Percentiles rank a stretch among this genome's conserved stretches.
phyloP scores from a whole-genome alignment of 2,113 vertebrate species.

The Orycteropus afer region DNA sequence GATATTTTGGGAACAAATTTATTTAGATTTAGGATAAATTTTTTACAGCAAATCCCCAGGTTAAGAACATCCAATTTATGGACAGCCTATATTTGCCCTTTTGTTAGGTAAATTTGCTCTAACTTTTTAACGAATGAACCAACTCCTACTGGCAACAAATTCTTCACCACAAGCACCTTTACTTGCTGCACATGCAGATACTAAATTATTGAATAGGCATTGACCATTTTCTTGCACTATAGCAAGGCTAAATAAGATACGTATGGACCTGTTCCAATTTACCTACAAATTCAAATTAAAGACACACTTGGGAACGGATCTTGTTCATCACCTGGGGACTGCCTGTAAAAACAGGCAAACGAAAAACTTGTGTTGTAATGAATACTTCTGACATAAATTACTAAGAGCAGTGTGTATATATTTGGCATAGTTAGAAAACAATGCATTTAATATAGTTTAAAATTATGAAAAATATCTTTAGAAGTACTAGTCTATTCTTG shows the following conservation, averaged over 20 bases:
- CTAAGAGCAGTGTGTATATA: slow-evolving; percentile 42
- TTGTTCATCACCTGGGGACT: background rate
- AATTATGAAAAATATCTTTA: slow-evolving; percentile 43
- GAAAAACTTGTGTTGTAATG: slow-evolving; percentile 50
- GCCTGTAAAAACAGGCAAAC: slow-evolving; percentile 2
- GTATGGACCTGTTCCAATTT: background rate
- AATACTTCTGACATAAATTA: slow-evolving; percentile 44
- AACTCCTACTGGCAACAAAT: no score
- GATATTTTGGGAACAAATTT: slow-evolving; percentile 55
- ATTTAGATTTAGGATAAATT: slow-evolving; percentile 64
- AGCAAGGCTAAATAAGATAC: no score
- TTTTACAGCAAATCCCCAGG: background rate
- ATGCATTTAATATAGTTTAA: slow-evolving; percentile 56
- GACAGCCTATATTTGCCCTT: no score
- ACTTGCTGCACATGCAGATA: no score
- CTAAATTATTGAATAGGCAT: no score
- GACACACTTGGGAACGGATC: no score
- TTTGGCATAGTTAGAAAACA: slow-evolving; percentile 35
- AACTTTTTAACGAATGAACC: no score
- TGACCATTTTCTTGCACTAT: no score
- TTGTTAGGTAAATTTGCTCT: no score
- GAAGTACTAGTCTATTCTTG: slow-evolving; percentile 54
- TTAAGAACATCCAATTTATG: background rate
- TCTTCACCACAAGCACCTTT: no score
- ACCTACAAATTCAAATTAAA: background rate